Base-by-base conservation (phyloP, 2,797 vertebrate genomes). In the Chaenodraco wilsoni region DNA sequence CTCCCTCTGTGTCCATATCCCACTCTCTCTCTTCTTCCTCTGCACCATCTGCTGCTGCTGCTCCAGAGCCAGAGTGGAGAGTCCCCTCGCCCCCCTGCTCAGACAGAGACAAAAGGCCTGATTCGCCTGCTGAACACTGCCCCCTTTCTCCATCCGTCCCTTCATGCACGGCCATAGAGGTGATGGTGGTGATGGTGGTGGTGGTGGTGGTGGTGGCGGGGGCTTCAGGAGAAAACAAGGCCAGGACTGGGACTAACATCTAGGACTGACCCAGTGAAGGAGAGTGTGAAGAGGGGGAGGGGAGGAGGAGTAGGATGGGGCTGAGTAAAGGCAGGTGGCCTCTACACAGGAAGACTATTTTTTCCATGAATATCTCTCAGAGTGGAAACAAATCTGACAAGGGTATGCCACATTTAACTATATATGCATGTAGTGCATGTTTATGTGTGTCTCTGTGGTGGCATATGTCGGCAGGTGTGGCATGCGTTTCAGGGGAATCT, bases 81-180 rank as follows among this genome's bases (percentile, higher is more conserved):
- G 90, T 90, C 86, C 88, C 87, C 82, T 90, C 88, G 79, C 90
- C 91, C 89, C 89, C 87, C 85, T 82, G 65, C 89, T 88, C 84
- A 69, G 72, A 64, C 79, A 77, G 69, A 95, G 87, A 95, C 94
- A 95, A 95, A 95, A 94, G 94, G 94, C 95, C 95, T 87, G 92
- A 85, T 92, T 93, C 86, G 90, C 87, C 90, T 90, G 91, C 92
- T 91, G 89, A 95, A 94, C 89, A 92, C 92, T 93, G 93, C 91
- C 94, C 92, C 91, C 92, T 92, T 89, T 90, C 80, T 89, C 88
- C 74, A 78, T 69, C 90, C 75, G 19, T 90, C 84, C 86, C 83
- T 91, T 89, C 88, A 85, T 85, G 86, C 79, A 88, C 74, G 44
- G 79, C 78, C 43, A n/a, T 69, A 76, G 81, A 76, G 79, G 72